phyloP scores from a whole-genome alignment of 2,113 vertebrate genomes.

The Camelus dromedarius region DNA sequence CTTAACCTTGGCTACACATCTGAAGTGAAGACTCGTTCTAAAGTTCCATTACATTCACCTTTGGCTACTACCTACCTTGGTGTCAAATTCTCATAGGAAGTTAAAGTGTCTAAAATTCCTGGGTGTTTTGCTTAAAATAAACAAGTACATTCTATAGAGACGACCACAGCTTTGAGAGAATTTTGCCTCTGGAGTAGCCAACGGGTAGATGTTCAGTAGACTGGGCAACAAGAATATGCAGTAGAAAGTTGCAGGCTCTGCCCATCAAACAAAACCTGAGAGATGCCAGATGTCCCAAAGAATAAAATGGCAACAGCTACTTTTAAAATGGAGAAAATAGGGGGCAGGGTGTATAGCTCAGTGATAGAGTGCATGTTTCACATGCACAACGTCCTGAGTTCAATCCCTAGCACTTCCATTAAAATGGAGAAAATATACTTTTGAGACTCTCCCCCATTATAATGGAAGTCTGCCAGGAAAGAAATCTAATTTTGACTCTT shows the following conservation, averaged over 20 bases:
- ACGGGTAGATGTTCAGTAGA: neutral
- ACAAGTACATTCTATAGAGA: slow-evolving; percentile 12
- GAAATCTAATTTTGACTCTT: slow-evolving; percentile 50
- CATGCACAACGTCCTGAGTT: no score
- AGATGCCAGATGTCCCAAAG: neutral
- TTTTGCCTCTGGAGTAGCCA: neutral
- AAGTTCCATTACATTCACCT: slow-evolving; percentile 17
- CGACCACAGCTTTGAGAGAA: slow-evolving; percentile 27
- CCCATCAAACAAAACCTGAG: neutral
- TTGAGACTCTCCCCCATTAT: neutral
- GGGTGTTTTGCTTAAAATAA: slow-evolving; percentile 39
- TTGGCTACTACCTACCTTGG: neutral
- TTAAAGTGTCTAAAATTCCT: slow-evolving; percentile 33
- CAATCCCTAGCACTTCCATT: no score
- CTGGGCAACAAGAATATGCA: slow-evolving; percentile 1
- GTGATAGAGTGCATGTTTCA: no score
- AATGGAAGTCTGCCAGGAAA: slow-evolving; percentile 17
- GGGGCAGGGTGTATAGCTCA: no score
- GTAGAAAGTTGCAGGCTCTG: neutral
- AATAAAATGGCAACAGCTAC: slow-evolving; percentile 50
- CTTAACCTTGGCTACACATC: neutral
- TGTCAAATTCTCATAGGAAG: slow-evolving; percentile 33
- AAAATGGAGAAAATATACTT: slow-evolving; percentile 24
- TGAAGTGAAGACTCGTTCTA: slow-evolving; percentile 3
- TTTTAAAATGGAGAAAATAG: slow-evolving; percentile 28